Evolutionary conservation across 2,797 vertebrate genomes (phyloP).

Genomic region (Simalia tracyae): DNA sequence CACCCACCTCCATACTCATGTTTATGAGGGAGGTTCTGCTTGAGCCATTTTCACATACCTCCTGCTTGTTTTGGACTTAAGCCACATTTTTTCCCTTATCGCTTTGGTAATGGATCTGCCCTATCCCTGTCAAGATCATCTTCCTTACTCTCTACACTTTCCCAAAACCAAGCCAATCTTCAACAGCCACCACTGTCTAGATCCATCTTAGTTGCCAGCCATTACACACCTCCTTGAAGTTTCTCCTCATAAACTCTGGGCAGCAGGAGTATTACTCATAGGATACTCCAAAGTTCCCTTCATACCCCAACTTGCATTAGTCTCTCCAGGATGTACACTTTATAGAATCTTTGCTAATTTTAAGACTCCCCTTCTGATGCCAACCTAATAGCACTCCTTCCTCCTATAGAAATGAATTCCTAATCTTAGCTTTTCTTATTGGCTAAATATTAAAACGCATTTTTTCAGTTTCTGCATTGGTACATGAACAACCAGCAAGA

Average conservation of each 20-base stretch:
- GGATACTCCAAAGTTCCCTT: conserved; percentile 97
- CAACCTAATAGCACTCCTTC: neutral
- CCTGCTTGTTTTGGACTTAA: neutral
- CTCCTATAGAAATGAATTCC: neutral
- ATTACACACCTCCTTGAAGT: too few relatives aligned
- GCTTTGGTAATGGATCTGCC: neutral
- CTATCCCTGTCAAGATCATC: neutral
- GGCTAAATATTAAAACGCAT: neutral
- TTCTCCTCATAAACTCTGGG: conserved; percentile 84
- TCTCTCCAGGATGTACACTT: neutral
- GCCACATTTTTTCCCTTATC: neutral
- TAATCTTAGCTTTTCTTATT: neutral
- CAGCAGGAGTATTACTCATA: conserved; percentile 86
- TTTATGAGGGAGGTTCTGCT: neutral
- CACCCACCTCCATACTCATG: neutral
- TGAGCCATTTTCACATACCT: neutral
- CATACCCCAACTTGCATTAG: conserved; percentile 44
- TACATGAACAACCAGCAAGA: neutral
- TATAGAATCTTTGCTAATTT: neutral
- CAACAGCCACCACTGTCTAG: neutral
- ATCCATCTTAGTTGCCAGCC: neutral
- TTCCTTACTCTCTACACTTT: neutral
- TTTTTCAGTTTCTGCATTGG: neutral
- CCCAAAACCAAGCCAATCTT: neutral
- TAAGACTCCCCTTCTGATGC: neutral